Evolutionary conservation across 2,888 invertebrate genomes (phyloP).

Genomic region (Eristalis pertinax): DNA sequence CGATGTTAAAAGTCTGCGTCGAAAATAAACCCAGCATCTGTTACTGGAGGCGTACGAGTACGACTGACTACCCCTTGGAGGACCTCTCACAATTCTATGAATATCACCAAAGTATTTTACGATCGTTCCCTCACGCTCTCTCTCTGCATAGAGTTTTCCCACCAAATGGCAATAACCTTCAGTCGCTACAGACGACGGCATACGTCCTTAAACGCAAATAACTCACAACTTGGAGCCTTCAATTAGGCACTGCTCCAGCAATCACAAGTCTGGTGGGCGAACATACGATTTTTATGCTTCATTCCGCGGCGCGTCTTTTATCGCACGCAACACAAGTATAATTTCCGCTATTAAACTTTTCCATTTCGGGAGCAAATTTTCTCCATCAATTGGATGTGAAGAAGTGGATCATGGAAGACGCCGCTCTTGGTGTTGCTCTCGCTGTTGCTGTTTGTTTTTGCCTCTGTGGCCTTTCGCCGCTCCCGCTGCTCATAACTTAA

Average conservation of each 20-base stretch:
- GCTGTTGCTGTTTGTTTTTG: neutral
- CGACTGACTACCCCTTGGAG: neutral
- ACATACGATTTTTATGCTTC: neutral
- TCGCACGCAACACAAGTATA: slow-evolving; percentile 1
- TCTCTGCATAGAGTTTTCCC: neutral
- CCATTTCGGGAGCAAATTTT: neutral
- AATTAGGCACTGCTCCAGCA: neutral
- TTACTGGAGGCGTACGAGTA: neutral
- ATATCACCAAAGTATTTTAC: neutral
- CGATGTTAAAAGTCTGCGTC: too few relatives aligned
- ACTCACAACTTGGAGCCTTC: neutral
- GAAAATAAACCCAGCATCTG: too few relatives aligned
- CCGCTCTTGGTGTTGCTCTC: neutral
- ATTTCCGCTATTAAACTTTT: slow-evolving; percentile 2
- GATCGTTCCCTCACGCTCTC: neutral
- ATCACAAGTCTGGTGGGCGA: neutral
- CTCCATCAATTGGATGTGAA: neutral
- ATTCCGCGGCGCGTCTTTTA: neutral
- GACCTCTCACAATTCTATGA: neutral
- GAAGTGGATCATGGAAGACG: neutral
- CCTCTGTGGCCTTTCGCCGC: too few relatives aligned
- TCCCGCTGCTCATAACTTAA: neutral
- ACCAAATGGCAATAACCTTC: neutral
- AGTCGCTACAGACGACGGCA: neutral
- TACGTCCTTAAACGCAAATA: neutral